Conservation (phyloP, 2,888 invertebrate genomes). For the Phaonia tiefii region DNA sequence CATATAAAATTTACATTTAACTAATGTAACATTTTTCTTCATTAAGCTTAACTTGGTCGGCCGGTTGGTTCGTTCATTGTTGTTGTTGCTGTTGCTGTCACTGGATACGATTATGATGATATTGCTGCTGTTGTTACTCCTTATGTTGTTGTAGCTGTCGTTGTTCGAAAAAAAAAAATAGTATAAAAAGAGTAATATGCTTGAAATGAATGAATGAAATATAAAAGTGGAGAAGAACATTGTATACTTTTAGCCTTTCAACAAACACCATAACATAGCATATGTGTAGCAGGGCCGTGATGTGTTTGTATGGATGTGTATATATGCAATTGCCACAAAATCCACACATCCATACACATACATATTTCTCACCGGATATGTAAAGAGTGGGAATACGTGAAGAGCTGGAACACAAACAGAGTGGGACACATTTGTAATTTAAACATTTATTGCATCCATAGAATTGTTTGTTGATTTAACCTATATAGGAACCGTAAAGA, state of each 20-base stretch:
- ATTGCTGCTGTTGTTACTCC: not conserved
- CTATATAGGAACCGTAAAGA: constrained; percentile 51
- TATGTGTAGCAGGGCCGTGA: not conserved
- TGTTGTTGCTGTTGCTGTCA: not conserved
- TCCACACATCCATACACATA: constrained; percentile 27
- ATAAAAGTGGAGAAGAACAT: constrained; percentile 6
- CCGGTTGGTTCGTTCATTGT: not conserved
- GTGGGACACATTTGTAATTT: constrained; percentile 49
- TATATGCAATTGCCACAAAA: constrained; percentile 27
- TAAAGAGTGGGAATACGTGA: not conserved
- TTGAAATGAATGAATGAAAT: constrained; percentile 26
- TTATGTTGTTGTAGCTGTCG: not conserved
- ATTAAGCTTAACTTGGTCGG: constrained; percentile 47
- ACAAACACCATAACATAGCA: constrained; percentile 12
- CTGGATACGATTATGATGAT: no score
- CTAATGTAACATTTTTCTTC: constrained; percentile 45
- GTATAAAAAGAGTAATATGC: constrained; percentile 6
- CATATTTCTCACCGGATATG: no score
- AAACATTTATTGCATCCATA: constrained; percentile 65
- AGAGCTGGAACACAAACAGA: not conserved
- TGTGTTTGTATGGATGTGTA: not conserved
- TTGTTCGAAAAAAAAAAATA: not conserved
- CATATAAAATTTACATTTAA: constrained; percentile 35
- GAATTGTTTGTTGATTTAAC: constrained; percentile 65
- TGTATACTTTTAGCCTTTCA: constrained; percentile 34